These are phyloP conservation scores for Amblyteles armatorius DNA, from an alignment of 2,888 invertebrate genomes.

Conservation along the genomic window DNA sequence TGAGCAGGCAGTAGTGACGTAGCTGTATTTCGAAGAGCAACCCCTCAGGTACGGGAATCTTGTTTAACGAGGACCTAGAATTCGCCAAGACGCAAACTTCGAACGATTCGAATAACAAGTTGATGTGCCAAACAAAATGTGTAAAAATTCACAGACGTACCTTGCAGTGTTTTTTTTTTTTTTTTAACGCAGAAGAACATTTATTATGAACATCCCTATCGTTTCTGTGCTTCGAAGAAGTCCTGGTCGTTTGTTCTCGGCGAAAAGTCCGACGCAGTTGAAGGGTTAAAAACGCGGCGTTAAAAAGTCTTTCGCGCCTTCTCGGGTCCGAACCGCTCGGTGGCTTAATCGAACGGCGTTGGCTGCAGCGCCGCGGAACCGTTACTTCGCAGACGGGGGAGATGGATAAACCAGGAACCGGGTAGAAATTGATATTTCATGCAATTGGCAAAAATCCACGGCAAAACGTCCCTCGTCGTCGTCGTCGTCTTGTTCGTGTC, in stretches of 20 bases:
- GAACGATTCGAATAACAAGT: too few species aligned
- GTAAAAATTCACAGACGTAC: too few species aligned
- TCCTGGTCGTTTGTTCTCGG: too few species aligned
- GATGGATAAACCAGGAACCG: slow-evolving; percentile 57
- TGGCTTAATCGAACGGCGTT: background rate
- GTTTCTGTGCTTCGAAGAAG: too few species aligned
- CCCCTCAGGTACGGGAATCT: too few species aligned
- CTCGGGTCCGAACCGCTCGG: background rate
- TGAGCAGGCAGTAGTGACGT: too few species aligned
- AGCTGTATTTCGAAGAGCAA: background rate
- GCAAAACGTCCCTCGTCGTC: slow-evolving; percentile 33
- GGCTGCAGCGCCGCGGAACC: background rate
- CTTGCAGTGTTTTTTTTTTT: too few species aligned
- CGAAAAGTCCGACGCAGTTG: background rate
- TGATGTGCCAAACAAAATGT: too few species aligned
- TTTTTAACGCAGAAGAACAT: too few species aligned
- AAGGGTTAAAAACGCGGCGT: background rate
- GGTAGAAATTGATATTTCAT: slow-evolving; percentile 77
- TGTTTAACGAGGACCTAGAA: too few species aligned
- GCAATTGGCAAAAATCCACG: slow-evolving; percentile 66
- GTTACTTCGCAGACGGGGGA: background rate
- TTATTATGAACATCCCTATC: too few species aligned
- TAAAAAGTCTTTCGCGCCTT: slow-evolving; percentile 7
- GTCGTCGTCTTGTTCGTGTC: slow-evolving; percentile 20
- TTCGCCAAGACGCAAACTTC: too few species aligned